A percentile compares a stretch with the other conserved stretches of the same genome.
These are phyloP conservation scores for Aphelinus certus DNA, from an alignment of 1,140 invertebrate species.

Conservation along the genomic window DNA sequence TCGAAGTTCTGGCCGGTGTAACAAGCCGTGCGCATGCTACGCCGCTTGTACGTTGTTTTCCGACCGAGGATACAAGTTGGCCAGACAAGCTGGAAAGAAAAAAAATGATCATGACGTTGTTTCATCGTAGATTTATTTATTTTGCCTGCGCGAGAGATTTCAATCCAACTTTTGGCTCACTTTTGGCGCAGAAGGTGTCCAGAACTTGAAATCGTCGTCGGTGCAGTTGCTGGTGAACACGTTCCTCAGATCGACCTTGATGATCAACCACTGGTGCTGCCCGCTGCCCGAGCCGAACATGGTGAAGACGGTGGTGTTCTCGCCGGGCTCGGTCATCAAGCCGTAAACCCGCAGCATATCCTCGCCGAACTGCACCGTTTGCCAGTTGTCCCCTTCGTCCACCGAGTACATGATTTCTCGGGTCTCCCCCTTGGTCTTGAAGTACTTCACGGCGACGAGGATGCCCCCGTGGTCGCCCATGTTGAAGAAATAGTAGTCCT, in stretches of 20 bases:
- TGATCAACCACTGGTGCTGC: constrained; percentile 86
- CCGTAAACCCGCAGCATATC: constrained; percentile 83
- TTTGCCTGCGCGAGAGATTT: no score
- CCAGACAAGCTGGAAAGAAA: constrained; percentile 47
- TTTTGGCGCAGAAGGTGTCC: constrained; percentile 77
- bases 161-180: neutral
- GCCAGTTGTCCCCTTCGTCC: constrained; percentile 87
- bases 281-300: constrained; percentile 85
- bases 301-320: constrained; percentile 90
- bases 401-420: constrained; percentile 83
- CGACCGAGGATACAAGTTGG: constrained; percentile 78
- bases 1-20: constrained; percentile 83
- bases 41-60: constrained; percentile 78
- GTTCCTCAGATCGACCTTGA: constrained; percentile 81
- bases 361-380: constrained; percentile 74
- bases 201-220: constrained; percentile 84
- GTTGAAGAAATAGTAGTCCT: constrained; percentile 87
- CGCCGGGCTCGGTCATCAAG: constrained; percentile 90
- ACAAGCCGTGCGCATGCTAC: constrained; percentile 77
- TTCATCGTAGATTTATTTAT: no score
- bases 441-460: constrained; percentile 84
- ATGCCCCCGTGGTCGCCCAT: constrained; percentile 92
- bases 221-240: constrained; percentile 78
- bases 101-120: neutral
- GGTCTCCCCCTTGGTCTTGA: constrained; percentile 78